Evolutionary conservation across 2,797 vertebrate species (phyloP).

Genomic region (Myiotriccus ornatus): DNA sequence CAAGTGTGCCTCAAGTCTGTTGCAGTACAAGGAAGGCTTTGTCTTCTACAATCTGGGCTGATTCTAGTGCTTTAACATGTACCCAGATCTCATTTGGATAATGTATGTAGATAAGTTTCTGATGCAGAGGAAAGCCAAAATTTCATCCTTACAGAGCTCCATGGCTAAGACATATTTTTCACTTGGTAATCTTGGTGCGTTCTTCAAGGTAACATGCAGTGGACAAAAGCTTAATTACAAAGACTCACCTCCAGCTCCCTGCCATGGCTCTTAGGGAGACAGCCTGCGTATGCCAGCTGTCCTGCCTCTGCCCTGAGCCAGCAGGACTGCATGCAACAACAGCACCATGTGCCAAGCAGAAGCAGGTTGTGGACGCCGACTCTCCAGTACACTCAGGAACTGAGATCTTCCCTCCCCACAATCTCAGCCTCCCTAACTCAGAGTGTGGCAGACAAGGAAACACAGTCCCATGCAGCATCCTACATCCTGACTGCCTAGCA

Average conservation of each 20-base stretch:
- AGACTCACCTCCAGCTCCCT: not conserved
- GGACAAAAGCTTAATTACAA: not conserved
- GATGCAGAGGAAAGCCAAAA: not conserved
- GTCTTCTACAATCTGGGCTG: not conserved
- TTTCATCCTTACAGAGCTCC: not conserved
- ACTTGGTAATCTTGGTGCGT: not conserved
- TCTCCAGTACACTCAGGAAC: not conserved
- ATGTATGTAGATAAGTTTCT: not conserved
- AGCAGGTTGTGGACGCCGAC: not conserved
- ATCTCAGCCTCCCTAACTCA: accelerated
- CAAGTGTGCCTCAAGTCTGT: not conserved
- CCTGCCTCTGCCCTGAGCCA: not conserved
- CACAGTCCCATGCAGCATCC: not conserved
- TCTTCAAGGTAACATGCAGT: not conserved
- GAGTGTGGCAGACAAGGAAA: not conserved
- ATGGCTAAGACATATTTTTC: not conserved
- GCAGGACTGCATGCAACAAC: accelerated
- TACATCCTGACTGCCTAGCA: not conserved
- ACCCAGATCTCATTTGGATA: not conserved
- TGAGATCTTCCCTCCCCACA: not conserved
- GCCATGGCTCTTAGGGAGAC: not conserved
- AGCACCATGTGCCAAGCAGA: not conserved
- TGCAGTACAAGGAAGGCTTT: not conserved
- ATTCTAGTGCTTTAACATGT: not conserved
- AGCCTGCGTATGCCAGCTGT: not conserved